Evolutionary conservation across 2,888 invertebrate genomes (phyloP).

Genomic region (Gymnosoma rotundatum): DNA sequence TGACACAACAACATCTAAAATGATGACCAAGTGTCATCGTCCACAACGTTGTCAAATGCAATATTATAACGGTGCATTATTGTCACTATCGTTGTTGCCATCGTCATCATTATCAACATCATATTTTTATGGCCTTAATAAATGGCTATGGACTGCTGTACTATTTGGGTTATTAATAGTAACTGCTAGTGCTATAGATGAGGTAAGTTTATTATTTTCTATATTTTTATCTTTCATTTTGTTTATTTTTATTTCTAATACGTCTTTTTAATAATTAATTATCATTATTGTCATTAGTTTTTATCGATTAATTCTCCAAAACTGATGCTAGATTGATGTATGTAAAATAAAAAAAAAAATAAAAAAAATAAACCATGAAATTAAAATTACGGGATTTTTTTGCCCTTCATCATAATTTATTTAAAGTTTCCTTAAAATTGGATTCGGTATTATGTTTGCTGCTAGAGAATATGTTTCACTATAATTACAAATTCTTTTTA

Average conservation of each 20-base stretch:
- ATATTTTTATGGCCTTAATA: constrained; percentile 66
- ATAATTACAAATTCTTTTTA: no score
- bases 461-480: no score
- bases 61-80: constrained; percentile 49
- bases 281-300: neutral
- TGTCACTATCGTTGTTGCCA: constrained; percentile 6
- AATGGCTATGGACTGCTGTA: constrained; percentile 69
- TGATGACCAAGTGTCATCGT: constrained; percentile 59
- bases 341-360: neutral
- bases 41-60: constrained; percentile 60
- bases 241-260: neutral
- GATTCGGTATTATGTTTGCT: no score
- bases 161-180: constrained; percentile 70
- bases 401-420: no score
- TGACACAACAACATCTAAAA: constrained; percentile 26
- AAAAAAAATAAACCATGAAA: no score
- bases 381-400: neutral
- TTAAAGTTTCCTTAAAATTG: no score
- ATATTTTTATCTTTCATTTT: neutral
- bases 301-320: neutral
- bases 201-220: constrained; percentile 50
- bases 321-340: neutral
- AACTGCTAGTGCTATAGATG: constrained; percentile 66
- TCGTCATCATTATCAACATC: constrained; percentile 29
- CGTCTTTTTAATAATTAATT: neutral